phyloP scores from a whole-genome alignment of 2,888 invertebrate genomes.

The Microctonus hyperodae region DNA sequence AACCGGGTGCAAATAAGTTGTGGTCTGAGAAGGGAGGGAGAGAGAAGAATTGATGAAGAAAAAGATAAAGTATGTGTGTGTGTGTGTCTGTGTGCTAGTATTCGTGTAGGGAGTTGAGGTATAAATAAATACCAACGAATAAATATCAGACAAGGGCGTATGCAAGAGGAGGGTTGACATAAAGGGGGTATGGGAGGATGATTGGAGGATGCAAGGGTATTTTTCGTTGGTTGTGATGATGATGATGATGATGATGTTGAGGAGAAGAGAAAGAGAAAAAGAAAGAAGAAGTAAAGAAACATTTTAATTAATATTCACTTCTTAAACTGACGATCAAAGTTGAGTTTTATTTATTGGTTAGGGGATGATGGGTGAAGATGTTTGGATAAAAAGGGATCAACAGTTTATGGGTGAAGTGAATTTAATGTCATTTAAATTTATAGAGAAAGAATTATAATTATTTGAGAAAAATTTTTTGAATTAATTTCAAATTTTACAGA shows the following conservation, averaged over 20 bases:
- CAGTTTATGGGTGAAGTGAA: not conserved
- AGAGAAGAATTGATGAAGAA: slow-evolving; percentile 50
- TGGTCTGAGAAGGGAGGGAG: slow-evolving; percentile 5
- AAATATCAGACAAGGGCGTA: slow-evolving; percentile 58
- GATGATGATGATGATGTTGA: not conserved
- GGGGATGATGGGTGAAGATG: not conserved
- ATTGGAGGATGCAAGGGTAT: not conserved
- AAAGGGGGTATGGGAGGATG: slow-evolving; percentile 5
- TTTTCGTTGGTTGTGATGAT: not conserved
- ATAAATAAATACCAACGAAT: slow-evolving; percentile 62
- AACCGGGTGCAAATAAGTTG: slow-evolving; percentile 44
- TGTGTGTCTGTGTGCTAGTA: not conserved
- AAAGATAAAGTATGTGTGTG: not conserved
- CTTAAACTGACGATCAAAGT: slow-evolving; percentile 59
- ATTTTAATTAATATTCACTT: slow-evolving; percentile 63
- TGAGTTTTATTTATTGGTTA: not conserved
- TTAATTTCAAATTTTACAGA: too few species aligned
- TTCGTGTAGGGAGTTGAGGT: slow-evolving; percentile 37
- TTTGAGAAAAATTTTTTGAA: too few species aligned
- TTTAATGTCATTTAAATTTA: too few species aligned
- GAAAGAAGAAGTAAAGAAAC: slow-evolving; percentile 45
- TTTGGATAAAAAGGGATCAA: not conserved
- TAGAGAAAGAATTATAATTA: too few species aligned
- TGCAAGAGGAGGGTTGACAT: slow-evolving; percentile 45
- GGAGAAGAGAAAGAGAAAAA: not conserved